A percentile compares a stretch with the other conserved stretches of the same genome.
These are phyloP conservation scores for Rhinoraja longicauda DNA, from an alignment of 2,797 vertebrate species.

Conservation along the genomic window DNA sequence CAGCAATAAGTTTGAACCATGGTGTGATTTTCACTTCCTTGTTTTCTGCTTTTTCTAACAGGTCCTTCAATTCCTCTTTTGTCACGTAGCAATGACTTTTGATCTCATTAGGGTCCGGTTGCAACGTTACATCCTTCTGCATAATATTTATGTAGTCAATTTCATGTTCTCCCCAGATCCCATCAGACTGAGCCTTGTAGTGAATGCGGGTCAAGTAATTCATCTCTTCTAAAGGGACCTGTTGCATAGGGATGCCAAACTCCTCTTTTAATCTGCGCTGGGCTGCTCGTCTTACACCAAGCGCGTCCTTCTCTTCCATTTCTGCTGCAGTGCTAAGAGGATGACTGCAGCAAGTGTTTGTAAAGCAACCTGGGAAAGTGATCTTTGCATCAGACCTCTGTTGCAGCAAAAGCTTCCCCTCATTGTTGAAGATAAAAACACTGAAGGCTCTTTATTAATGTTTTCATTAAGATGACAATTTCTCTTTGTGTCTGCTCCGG, in stretches of 20 bases:
- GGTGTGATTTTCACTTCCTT: slow-evolving; percentile 80
- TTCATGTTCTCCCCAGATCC: slow-evolving; percentile 93
- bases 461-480: slow-evolving; percentile 94
- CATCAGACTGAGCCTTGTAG: slow-evolving; percentile 90
- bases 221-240: slow-evolving; percentile 89
- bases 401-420: slow-evolving; percentile 85
- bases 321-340: slow-evolving; percentile 76
- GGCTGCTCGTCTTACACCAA: slow-evolving; percentile 83
- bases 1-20: slow-evolving; percentile 87
- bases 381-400: slow-evolving; percentile 94
- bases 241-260: slow-evolving; percentile 80
- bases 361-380: slow-evolving; percentile 82
- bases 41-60: slow-evolving; percentile 71
- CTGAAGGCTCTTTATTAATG: slow-evolving; percentile 92
- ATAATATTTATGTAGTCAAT: slow-evolving; percentile 95
- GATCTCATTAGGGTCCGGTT: slow-evolving; percentile 87
- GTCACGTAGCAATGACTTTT: slow-evolving; percentile 82
- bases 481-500: slow-evolving; percentile 87
- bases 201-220: slow-evolving; percentile 87
- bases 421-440: slow-evolving; percentile 87
- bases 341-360: slow-evolving; percentile 94
- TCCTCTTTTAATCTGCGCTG: slow-evolving; percentile 83
- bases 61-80: slow-evolving; percentile 78
- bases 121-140: slow-evolving; percentile 82
- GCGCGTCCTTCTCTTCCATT: slow-evolving; percentile 71